Evolutionary conservation across 2,797 vertebrate species (phyloP).

Genomic region (Champsocephalus esox): DNA sequence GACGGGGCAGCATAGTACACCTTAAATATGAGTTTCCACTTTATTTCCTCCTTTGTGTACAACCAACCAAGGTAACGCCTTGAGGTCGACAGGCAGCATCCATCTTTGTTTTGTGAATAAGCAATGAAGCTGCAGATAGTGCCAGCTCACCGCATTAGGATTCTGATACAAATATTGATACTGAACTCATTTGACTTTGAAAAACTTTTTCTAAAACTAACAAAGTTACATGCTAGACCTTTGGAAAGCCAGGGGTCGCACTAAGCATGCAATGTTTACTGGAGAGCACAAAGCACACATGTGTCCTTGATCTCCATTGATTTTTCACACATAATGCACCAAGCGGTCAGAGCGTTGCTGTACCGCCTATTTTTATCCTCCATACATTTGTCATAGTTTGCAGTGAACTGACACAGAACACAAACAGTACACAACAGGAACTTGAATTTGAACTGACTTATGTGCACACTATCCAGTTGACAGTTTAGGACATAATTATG

Average conservation of each 20-base stretch:
- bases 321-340: slow-evolving; percentile 40
- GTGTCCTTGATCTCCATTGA: slow-evolving; percentile 32
- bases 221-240: not conserved
- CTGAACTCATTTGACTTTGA: slow-evolving; percentile 6
- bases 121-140: not conserved
- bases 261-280: slow-evolving; percentile 14
- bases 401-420: slow-evolving; percentile 26
- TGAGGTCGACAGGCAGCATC: not conserved
- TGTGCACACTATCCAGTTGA: slow-evolving; percentile 27
- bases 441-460: slow-evolving; percentile 19
- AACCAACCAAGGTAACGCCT: slow-evolving; percentile 1
- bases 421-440: slow-evolving; percentile 8
- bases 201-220: slow-evolving; percentile 7
- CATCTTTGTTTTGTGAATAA: not conserved
- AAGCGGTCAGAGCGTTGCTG: slow-evolving; percentile 9
- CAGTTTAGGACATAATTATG: slow-evolving; percentile 62
- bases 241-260: slow-evolving; percentile 1
- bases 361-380: slow-evolving; percentile 37
- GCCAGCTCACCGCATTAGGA: not conserved
- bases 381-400: slow-evolving; percentile 44
- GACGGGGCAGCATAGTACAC: not conserved
- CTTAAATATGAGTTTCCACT: not conserved
- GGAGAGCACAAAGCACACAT: slow-evolving; percentile 23
- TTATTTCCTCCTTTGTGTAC: not conserved
- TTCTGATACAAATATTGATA: not conserved